Percentiles rank a stretch among this genome's conserved stretches.
These are phyloP conservation scores for Carassius gibelio DNA, from an alignment of 2,113 vertebrate species.

Conservation along the genomic window DNA sequence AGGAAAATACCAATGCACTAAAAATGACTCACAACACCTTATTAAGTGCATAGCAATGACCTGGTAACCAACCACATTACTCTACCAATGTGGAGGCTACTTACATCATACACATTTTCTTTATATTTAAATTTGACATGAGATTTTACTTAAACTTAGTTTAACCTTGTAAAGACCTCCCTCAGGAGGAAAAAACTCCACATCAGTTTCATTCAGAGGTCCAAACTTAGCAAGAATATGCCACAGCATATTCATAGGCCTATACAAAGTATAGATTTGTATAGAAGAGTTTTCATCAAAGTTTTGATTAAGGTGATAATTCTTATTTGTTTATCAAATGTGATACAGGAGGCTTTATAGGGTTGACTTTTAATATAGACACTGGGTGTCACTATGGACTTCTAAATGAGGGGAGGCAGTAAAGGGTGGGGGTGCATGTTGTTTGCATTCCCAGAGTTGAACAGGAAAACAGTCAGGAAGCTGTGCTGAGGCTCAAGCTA, in stretches of 20 bases:
- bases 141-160: not conserved
- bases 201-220: too few species aligned
- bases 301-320: not conserved
- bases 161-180: not conserved
- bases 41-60: not conserved
- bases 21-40: not conserved
- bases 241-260: too few species aligned
- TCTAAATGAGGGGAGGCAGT: slow-evolving; percentile 31
- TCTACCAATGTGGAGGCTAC: not conserved
- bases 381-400: slow-evolving; percentile 25
- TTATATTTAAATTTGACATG: not conserved
- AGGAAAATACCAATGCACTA: not conserved
- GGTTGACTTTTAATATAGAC: not conserved
- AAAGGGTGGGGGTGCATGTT: slow-evolving; percentile 55
- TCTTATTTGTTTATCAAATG: not conserved
- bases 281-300: not conserved
- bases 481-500: slow-evolving; percentile 35
- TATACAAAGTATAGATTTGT: too few species aligned
- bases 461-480: slow-evolving; percentile 68
- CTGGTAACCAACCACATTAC: not conserved
- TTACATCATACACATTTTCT: not conserved
- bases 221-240: too few species aligned
- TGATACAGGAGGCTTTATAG: not conserved
- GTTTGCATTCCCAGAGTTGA: slow-evolving; percentile 60
- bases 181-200: not conserved